These are phyloP conservation scores for Nipponacmea schrenckii DNA, from an alignment of 2,888 invertebrate species.

Conservation along the genomic window DNA sequence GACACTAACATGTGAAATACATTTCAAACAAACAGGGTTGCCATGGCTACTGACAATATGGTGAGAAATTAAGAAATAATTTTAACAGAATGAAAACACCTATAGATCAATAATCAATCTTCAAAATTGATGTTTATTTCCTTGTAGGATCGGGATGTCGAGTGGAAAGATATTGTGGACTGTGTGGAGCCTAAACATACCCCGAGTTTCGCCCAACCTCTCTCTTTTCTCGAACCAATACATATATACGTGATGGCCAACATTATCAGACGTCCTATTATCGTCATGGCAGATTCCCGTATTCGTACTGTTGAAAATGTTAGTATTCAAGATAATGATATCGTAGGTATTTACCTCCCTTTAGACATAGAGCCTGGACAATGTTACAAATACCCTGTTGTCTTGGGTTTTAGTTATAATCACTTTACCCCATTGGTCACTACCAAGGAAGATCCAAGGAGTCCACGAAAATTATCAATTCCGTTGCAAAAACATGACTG, in stretches of 20 bases:
- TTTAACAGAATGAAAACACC: too few relatives aligned
- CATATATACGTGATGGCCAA: slow-evolving; percentile 64
- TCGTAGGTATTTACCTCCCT: slow-evolving; percentile 64
- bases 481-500: slow-evolving; percentile 51
- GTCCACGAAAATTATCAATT: slow-evolving; percentile 25
- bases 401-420: slow-evolving; percentile 56
- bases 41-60: too few relatives aligned
- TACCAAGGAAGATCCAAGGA: slow-evolving; percentile 15
- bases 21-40: too few relatives aligned
- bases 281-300: slow-evolving; percentile 54
- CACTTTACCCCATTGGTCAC: slow-evolving; percentile 61
- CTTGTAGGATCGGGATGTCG: slow-evolving; percentile 47
- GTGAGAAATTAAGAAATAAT: too few relatives aligned
- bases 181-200: slow-evolving; percentile 30
- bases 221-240: slow-evolving; percentile 54
- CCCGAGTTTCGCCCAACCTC: slow-evolving; percentile 21
- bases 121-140: neutral
- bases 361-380: slow-evolving; percentile 47
- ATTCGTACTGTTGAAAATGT: slow-evolving; percentile 46
- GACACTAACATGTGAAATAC: too few relatives aligned
- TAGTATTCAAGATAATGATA: slow-evolving; percentile 52
- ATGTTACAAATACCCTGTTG: slow-evolving; percentile 53
- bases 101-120: too few relatives aligned
- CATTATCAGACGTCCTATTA: slow-evolving; percentile 61
- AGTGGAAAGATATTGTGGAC: slow-evolving; percentile 52